phyloP scores from a whole-genome alignment of 92 coral and sea anemone species.

The Umimayanthus kanabou region DNA sequence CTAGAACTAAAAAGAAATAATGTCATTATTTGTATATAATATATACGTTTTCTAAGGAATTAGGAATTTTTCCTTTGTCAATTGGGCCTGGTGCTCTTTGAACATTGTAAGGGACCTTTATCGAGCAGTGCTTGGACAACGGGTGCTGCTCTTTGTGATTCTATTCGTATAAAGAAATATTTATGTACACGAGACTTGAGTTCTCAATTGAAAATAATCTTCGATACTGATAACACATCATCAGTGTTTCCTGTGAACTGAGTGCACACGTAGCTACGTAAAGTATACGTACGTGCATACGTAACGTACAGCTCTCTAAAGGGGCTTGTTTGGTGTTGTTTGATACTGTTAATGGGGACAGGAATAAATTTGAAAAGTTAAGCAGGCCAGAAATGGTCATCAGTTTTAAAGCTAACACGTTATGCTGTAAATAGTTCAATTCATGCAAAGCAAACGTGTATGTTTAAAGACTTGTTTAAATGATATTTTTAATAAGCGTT shows the following conservation, averaged over 20 bases:
- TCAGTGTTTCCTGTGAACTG: background rate
- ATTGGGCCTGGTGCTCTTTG: conserved; percentile 20
- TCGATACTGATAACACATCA: background rate
- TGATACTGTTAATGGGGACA: background rate
- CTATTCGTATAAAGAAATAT: conserved; percentile 4
- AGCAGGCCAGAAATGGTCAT: background rate
- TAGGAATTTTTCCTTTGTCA: background rate
- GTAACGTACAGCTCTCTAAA: background rate
- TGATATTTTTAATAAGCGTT: conserved; percentile 37
- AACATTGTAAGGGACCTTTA: background rate
- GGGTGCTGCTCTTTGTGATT: background rate
- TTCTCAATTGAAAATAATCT: conserved; percentile 8
- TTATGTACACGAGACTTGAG: conserved; percentile 12
- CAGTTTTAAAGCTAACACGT: conserved; percentile 17
- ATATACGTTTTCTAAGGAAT: background rate
- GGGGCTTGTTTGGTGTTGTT: background rate
- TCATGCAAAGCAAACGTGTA: conserved; percentile 20
- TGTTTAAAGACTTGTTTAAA: conserved; percentile 17
- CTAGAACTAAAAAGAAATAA: too few species aligned
- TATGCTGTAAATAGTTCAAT: conserved; percentile 3
- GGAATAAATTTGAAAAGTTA: background rate
- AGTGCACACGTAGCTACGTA: too few species aligned
- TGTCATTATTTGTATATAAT: background rate
- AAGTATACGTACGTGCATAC: background rate
- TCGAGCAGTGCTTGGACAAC: background rate